A percentile compares a stretch with the other conserved stretches of the same genome.
These are phyloP conservation scores for Amphipyra tragopoginis DNA, from an alignment of 2,888 invertebrate genomes.

Conservation along the genomic window DNA sequence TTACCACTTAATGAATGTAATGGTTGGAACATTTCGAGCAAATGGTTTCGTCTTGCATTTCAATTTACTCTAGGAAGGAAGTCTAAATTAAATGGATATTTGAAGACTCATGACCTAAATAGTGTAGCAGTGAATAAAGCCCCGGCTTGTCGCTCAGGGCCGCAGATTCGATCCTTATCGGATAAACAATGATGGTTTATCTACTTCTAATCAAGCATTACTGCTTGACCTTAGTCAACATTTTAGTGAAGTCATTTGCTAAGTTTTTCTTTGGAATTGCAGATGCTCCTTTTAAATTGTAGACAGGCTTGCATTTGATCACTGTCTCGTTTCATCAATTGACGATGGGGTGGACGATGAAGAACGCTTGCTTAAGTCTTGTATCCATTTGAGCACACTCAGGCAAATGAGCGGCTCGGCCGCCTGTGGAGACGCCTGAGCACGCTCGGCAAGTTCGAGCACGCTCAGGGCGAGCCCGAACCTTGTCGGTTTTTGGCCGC, in stretches of 20 bases:
- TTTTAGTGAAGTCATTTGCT: conserved; percentile 21
- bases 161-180: conserved; percentile 24
- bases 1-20: conserved; percentile 29
- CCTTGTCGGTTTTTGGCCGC: too few relatives aligned
- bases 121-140: neutral
- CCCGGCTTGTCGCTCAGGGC: too few relatives aligned
- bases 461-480: too few relatives aligned
- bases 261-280: neutral
- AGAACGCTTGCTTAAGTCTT: too few relatives aligned
- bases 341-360: too few relatives aligned
- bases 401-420: too few relatives aligned
- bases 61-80: conserved; percentile 48
- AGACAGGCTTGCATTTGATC: neutral
- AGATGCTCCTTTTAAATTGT: neutral
- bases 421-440: too few relatives aligned
- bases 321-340: too few relatives aligned
- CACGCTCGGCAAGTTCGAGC: too few relatives aligned
- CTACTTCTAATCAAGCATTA: neutral
- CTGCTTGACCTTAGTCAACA: conserved; percentile 14
- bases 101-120: conserved; percentile 31
- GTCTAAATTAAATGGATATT: conserved; percentile 29
- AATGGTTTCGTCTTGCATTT: conserved; percentile 50
- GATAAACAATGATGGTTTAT: neutral
- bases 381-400: too few relatives aligned
- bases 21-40: conserved; percentile 22